Percentiles rank a stretch among this genome's conserved stretches.
Evolutionary conservation across 2,797 vertebrate species (phyloP).

Genomic region (Diplodus sargus): DNA sequence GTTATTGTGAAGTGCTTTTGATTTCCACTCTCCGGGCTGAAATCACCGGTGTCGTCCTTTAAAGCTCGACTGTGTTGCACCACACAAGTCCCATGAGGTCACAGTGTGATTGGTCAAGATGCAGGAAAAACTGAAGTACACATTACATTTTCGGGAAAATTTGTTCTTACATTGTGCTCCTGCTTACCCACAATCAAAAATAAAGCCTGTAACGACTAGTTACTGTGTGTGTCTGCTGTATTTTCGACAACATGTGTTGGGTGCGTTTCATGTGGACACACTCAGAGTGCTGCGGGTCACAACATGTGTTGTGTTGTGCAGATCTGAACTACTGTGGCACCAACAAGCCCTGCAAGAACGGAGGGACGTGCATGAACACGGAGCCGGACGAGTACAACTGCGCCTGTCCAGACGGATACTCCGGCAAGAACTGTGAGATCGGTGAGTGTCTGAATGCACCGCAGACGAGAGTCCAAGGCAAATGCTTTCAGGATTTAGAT

Average conservation of each 20-base stretch:
- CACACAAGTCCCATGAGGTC: slow-evolving; percentile 29
- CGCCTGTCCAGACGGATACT: slow-evolving; percentile 92
- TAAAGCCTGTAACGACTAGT: slow-evolving; percentile 1
- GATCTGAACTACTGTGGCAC: slow-evolving; percentile 98
- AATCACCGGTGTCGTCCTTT: background rate
- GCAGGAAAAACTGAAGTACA: slow-evolving; percentile 6
- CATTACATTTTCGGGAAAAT: slow-evolving; percentile 32
- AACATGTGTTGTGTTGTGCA: slow-evolving; percentile 59
- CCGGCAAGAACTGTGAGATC: slow-evolving; percentile 95
- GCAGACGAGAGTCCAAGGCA: too few species aligned
- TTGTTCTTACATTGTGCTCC: slow-evolving; percentile 15
- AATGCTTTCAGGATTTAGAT: background rate
- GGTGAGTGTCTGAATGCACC: slow-evolving; percentile 79
- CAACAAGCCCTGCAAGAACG: slow-evolving; percentile 92
- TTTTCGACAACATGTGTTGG: background rate
- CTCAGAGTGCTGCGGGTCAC: background rate
- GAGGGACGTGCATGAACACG: slow-evolving; percentile 94
- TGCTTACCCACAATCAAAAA: slow-evolving; percentile 22
- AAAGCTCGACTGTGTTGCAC: background rate
- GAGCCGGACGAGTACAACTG: slow-evolving; percentile 95
- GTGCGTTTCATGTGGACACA: background rate
- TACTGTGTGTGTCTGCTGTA: background rate
- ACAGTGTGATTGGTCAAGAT: slow-evolving; percentile 36
- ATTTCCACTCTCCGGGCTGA: background rate
- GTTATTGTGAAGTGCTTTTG: slow-evolving; percentile 1